These are phyloP conservation scores for Neodontobutis hainanensis DNA, from an alignment of 2,113 vertebrate species.

Conservation along the genomic window DNA sequence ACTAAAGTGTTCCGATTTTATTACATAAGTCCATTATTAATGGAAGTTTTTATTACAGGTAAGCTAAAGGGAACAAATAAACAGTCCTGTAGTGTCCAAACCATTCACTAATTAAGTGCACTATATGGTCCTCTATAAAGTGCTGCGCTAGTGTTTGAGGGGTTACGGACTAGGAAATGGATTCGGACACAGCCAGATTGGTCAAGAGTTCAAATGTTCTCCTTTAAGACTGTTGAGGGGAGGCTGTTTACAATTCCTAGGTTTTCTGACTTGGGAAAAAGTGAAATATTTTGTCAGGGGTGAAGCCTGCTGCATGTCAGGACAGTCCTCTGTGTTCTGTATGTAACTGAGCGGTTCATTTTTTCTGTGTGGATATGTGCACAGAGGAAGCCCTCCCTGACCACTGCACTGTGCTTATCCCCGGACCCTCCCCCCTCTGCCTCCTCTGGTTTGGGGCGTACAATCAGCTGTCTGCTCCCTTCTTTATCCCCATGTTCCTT, in stretches of 20 bases:
- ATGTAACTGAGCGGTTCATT: not conserved
- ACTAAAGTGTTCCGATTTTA: no score
- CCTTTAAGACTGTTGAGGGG: no score
- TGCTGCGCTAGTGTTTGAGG: no score
- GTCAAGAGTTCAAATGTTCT: no score
- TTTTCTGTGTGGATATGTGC: not conserved
- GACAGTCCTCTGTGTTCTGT: not conserved
- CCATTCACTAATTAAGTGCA: no score
- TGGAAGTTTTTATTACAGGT: no score
- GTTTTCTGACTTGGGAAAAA: not conserved
- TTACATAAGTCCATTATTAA: no score
- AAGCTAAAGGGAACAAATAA: no score
- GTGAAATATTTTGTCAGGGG: not conserved
- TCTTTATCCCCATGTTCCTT: conserved; percentile 59
- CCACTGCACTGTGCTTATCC: conserved; percentile 5
- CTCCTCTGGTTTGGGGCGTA: conserved; percentile 29
- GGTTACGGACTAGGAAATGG: no score
- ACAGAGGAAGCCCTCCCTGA: conserved; percentile 8
- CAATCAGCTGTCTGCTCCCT: conserved; percentile 55
- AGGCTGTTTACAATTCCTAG: not conserved
- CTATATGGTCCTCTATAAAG: no score
- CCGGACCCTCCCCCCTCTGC: not conserved
- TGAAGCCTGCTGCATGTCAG: not conserved
- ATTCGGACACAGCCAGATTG: no score
- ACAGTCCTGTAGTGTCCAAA: no score